Evolutionary conservation across 1,140 invertebrate species (phyloP), one percentile per base, ranked within the genome.

Genomic region (Chelonus insularis): DNA sequence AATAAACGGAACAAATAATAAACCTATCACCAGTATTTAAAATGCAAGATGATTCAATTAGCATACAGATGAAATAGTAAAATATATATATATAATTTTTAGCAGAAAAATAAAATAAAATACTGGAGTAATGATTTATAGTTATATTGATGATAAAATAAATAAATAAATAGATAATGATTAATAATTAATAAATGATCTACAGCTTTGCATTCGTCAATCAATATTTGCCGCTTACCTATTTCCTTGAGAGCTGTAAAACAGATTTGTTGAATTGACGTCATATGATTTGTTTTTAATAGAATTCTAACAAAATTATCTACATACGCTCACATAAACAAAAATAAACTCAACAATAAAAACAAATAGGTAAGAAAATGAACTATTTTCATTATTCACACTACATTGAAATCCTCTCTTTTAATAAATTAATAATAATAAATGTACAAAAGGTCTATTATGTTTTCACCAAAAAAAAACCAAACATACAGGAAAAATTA

Each of bases 191-290:
- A n/a, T n/a, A n/a, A 64, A 67, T 72, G 73, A 56, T 72, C 62
- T 71, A 72, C 63, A 75, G 72, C 63, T 63, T 70, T 71, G 65
- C 73, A 78, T 72, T 78, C 71, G 70, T 71, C 68, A 75, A 69
- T 76, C 70, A 72, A 68, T 65, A 68, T 57, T 71, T 72, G 64
- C 73, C 69, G 74, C 79, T 81, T 81, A 81, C 79, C 78, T 80
- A 79, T 75, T 69, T 81, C 79, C 78, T 79, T 75, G 79, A 77
- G 72, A 72, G 77, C 79, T 81, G 78, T 73, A 80, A 63, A 81
- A 75, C 68, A 81, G 72, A 79, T 73, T 67, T 70, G 25, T 73
- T 70, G 63, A 66, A 68, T 73, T 69, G 20, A 47, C 34, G 23
- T 60, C 23, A n/a, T 14, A 61, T 58, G 32, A 41, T 18, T n/a